phyloP scores from a whole-genome alignment of 2,888 invertebrate genomes.

The Aporophyla lueneburgensis region DNA sequence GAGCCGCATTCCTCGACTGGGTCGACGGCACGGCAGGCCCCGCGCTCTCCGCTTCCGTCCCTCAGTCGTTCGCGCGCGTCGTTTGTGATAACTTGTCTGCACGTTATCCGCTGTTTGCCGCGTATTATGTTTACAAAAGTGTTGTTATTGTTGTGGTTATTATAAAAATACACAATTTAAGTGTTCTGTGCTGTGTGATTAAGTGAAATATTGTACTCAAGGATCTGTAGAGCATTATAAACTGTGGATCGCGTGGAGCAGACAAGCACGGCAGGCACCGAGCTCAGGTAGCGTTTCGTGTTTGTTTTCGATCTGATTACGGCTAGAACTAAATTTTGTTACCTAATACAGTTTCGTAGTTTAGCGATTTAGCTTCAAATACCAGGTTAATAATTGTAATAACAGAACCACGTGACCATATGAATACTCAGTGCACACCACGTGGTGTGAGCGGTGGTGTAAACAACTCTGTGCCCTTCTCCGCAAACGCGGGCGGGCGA shows the following conservation, averaged over 20 bases:
- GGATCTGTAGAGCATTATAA: constrained; percentile 71
- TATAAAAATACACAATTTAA: constrained; percentile 72
- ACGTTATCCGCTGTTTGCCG: constrained; percentile 77
- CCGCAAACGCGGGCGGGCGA: constrained; percentile 65
- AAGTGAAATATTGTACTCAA: constrained; percentile 70
- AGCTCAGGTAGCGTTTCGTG: constrained; percentile 87
- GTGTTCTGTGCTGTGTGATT: constrained; percentile 82
- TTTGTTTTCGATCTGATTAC: constrained; percentile 85
- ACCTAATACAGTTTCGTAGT: constrained; percentile 75
- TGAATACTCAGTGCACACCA: constrained; percentile 80
- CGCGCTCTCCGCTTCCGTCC: constrained; percentile 66
- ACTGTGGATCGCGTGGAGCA: constrained; percentile 80
- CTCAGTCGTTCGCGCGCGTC: constrained; percentile 88
- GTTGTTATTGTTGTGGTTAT: constrained; percentile 83
- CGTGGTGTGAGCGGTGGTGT: constrained; percentile 85
- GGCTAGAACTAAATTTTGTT: constrained; percentile 67
- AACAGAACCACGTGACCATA: constrained; percentile 84
- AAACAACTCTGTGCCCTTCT: constrained; percentile 83
- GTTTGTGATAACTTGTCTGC: constrained; percentile 77
- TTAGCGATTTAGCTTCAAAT: constrained; percentile 66
- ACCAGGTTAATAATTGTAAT: constrained; percentile 75
- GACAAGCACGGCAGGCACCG: constrained; percentile 87
- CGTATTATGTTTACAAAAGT: constrained; percentile 88
- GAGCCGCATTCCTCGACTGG: constrained; percentile 88
- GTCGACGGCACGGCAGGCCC: constrained; percentile 85